Conservation (phyloP, 2,888 invertebrate genomes). For the Phasia obesa region DNA sequence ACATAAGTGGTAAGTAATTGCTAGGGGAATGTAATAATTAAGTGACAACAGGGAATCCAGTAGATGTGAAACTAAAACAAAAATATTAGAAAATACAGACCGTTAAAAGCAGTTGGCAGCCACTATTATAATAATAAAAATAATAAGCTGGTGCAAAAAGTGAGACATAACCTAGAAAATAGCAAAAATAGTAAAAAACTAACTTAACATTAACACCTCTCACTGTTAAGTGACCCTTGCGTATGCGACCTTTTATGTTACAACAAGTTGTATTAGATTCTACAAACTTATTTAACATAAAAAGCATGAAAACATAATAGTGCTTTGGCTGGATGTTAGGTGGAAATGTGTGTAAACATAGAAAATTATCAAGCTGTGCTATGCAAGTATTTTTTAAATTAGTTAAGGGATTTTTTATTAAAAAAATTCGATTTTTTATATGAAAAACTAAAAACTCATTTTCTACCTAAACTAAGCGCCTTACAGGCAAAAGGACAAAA, state of each 20-base stretch:
- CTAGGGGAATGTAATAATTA: constrained; percentile 56
- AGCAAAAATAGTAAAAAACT: background rate
- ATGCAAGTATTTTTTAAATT: too few relatives aligned
- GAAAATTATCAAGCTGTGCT: too few relatives aligned
- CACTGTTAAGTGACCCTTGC: constrained; percentile 44
- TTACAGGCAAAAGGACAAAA: too few relatives aligned
- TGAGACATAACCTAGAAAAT: background rate
- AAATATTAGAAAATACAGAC: background rate
- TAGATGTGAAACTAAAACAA: background rate
- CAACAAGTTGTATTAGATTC: background rate
- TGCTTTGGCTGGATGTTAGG: too few relatives aligned
- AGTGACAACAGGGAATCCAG: constrained; percentile 42
- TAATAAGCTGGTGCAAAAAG: background rate
- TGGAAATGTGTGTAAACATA: too few relatives aligned
- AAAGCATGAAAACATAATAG: too few relatives aligned
- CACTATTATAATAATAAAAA: background rate
- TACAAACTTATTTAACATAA: background rate
- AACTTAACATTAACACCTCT: background rate
- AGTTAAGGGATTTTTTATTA: too few relatives aligned
- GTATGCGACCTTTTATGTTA: constrained; percentile 31
- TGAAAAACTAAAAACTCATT: too few relatives aligned
- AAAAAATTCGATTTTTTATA: too few relatives aligned
- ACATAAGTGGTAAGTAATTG: constrained; percentile 68
- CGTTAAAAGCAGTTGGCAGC: background rate
- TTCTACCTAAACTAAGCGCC: too few relatives aligned